A percentile compares a stretch with the other conserved stretches of the same genome.
Conservation (phyloP, 1,140 invertebrate species). For the Trypoxylus dichotomus region DNA sequence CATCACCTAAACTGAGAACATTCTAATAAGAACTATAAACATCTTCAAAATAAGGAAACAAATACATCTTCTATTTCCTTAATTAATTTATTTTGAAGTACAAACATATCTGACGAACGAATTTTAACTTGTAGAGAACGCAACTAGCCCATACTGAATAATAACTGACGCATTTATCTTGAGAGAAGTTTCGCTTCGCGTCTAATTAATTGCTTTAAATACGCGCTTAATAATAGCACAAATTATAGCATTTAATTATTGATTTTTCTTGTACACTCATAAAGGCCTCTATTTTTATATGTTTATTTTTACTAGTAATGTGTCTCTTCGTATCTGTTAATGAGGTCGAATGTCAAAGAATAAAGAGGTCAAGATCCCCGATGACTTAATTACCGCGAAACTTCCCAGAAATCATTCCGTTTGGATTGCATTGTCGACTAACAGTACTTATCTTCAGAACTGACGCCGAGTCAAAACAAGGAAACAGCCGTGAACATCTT, state of each 20-base stretch:
- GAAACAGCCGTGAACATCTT: background rate
- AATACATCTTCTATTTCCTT: too few relatives aligned
- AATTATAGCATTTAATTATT: background rate
- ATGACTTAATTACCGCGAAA: background rate
- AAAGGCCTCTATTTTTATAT: background rate
- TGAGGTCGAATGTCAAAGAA: conserved; percentile 14
- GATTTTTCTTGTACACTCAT: background rate
- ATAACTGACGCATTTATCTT: too few relatives aligned
- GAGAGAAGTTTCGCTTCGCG: too few relatives aligned
- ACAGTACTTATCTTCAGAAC: background rate
- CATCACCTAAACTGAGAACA: too few relatives aligned
- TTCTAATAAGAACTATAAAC: too few relatives aligned
- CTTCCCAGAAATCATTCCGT: background rate
- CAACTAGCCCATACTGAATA: too few relatives aligned
- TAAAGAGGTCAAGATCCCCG: conserved; percentile 16
- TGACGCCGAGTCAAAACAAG: background rate
- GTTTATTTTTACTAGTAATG: background rate
- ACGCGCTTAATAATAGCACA: background rate
- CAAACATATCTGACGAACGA: too few relatives aligned
- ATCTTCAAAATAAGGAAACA: too few relatives aligned
- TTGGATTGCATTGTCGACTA: background rate
- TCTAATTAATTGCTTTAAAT: background rate
- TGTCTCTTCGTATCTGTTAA: background rate
- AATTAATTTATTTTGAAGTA: too few relatives aligned
- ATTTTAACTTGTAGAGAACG: too few relatives aligned